Base-by-base conservation (phyloP, 2,797 vertebrate genomes). In the Cossypha caffra region DNA sequence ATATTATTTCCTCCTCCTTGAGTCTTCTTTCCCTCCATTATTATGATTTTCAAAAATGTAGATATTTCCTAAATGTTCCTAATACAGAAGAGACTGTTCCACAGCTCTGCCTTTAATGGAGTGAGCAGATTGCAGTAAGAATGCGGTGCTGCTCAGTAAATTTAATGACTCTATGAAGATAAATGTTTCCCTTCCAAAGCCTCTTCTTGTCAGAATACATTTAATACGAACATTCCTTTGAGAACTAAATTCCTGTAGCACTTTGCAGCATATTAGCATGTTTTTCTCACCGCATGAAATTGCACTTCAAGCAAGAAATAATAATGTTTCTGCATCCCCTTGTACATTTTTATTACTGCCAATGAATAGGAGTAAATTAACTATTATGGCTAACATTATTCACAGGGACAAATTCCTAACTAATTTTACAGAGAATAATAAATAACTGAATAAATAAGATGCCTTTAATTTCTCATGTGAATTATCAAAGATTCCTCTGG, bases 101-200 rank as follows among this genome's bases (percentile, higher is more conserved):
- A 96, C 95, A 88, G 95, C 95, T 95, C 96, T 86, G 95, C 96
- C 92, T 98, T 98, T 98, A 98, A 98, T 98, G 98, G 97, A 98
- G 97, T 98, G 98, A 98, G 97, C 98, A 98, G 97, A 98, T 98
- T 98, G 98, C 97, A 97, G 96, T 95, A 96, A 98, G 97, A 97
- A 97, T 98, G 96, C 55, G 10, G 97, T 97, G 97, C 97, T 98
- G 97, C 98, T 98, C 98, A 98, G 97, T 98, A 98, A 98, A 98
- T 98, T 98, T 98, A 98, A 98, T 98, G 98, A 98, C 98, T 98
- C 98, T 97, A 98, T 98, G 98, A 98, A 98, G 98, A 98, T 98
- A 98, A 98, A 98, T 98, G 98, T 98, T 98, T 98, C 97, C 97
- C 97, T 98, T 98, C 97, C 59, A 91, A 98, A 98, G 97, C 97